phyloP scores from a whole-genome alignment of 1,140 invertebrate species.

The Pseudomyrmex flavicornis region DNA sequence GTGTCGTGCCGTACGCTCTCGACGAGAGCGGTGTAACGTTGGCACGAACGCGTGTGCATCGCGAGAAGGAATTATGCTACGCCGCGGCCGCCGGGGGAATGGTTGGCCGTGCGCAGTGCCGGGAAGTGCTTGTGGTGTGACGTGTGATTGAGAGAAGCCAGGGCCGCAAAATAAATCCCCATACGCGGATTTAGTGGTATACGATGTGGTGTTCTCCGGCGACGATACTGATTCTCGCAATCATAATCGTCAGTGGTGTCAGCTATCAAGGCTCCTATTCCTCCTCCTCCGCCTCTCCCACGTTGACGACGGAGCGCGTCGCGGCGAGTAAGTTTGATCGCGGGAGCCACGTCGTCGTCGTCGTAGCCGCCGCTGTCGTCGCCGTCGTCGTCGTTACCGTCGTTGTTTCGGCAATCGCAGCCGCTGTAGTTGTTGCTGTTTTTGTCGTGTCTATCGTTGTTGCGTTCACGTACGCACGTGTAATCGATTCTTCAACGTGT shows the following conservation, averaged over 20 bases:
- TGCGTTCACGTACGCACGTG: conserved; percentile 39
- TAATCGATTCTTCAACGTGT: conserved; percentile 50
- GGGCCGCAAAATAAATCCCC: conserved; percentile 48
- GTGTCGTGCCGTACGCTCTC: neutral
- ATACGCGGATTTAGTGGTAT: conserved; percentile 75
- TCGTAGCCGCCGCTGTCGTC: conserved; percentile 31
- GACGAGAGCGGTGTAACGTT: conserved; percentile 13
- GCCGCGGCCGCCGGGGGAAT: conserved; percentile 15
- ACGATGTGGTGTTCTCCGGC: conserved; percentile 79
- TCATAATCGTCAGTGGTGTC: conserved; percentile 76
- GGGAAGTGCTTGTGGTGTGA: conserved; percentile 75
- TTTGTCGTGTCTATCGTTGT: conserved; percentile 26
- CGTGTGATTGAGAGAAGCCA: conserved; percentile 73
- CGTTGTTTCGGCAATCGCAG: conserved; percentile 12
- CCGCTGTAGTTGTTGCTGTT: neutral
- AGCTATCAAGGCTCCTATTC: conserved; percentile 65
- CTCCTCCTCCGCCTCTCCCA: conserved; percentile 3
- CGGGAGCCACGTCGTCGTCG: conserved; percentile 64
- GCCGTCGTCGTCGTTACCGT: too few relatives aligned
- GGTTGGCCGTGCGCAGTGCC: conserved; percentile 65
- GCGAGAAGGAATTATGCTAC: conserved; percentile 5
- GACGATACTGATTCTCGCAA: conserved; percentile 72
- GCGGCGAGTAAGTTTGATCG: conserved; percentile 71
- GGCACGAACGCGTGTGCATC: conserved; percentile 39
- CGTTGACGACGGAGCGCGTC: conserved; percentile 59